phyloP scores from a whole-genome alignment of 2,888 invertebrate genomes.

The Lutraria lutraria region DNA sequence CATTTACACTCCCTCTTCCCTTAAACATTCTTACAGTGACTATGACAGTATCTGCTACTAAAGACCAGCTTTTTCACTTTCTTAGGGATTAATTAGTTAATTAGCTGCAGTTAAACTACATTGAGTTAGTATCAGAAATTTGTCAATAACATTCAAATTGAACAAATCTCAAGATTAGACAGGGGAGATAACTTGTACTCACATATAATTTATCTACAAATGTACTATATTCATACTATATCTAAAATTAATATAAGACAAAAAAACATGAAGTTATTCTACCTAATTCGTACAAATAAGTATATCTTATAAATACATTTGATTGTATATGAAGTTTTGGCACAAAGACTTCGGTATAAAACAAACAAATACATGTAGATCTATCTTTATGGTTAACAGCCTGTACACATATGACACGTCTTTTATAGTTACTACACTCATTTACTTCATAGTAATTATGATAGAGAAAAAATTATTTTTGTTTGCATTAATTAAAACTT shows the following conservation, averaged over 20 bases:
- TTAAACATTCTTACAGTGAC: neutral
- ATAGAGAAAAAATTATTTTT: too few relatives aligned
- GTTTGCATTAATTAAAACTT: too few relatives aligned
- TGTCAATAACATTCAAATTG: neutral
- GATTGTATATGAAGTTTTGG: constrained; percentile 8
- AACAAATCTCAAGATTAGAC: neutral
- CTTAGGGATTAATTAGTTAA: neutral
- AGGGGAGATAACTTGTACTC: neutral
- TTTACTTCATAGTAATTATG: too few relatives aligned
- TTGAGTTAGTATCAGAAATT: neutral
- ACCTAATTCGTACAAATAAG: neutral
- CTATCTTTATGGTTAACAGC: too few relatives aligned
- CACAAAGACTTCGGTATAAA: neutral
- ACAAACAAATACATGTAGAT: neutral
- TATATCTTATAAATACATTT: neutral
- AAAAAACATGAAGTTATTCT: neutral
- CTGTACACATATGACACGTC: too few relatives aligned
- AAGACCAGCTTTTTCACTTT: constrained; percentile 10
- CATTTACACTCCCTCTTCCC: too few relatives aligned
- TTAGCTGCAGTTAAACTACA: neutral
- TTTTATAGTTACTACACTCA: too few relatives aligned
- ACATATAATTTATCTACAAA: neutral
- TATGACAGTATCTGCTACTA: neutral
- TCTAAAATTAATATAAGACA: neutral
- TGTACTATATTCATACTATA: neutral